A percentile compares a stretch with the other conserved stretches of the same genome.
These are phyloP conservation scores for Enteromius radiatus DNA, from an alignment of 2,797 vertebrate species.

Conservation along the genomic window DNA sequence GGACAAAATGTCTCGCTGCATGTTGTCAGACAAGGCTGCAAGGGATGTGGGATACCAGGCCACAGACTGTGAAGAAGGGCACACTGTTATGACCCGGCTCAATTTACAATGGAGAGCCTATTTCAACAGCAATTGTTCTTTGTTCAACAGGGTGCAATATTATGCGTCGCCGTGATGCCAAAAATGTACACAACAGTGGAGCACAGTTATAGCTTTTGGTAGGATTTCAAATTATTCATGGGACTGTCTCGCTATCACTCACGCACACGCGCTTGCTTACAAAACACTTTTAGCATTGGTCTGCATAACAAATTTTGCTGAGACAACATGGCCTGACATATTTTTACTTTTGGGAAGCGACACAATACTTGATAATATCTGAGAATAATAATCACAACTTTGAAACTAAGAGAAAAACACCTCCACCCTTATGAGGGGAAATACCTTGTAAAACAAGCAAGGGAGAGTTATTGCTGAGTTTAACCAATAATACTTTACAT, in stretches of 20 bases:
- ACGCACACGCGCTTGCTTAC: background rate
- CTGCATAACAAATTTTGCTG: background rate
- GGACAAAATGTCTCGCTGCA: constrained; percentile 70
- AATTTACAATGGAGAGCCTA: constrained; percentile 75
- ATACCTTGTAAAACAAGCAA: background rate
- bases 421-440: background rate
- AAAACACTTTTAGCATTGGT: background rate
- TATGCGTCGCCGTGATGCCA: constrained; percentile 71
- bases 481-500: background rate
- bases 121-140: constrained; percentile 76
- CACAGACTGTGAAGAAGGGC: constrained; percentile 68
- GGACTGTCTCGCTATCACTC: constrained; percentile 46
- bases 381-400: background rate
- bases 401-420: background rate
- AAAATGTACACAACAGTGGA: constrained; percentile 62
- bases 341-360: background rate
- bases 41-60: constrained; percentile 65
- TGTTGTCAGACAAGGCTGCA: constrained; percentile 68
- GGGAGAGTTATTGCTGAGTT: background rate
- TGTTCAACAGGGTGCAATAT: constrained; percentile 74
- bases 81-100: constrained; percentile 71
- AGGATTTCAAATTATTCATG: constrained; percentile 62
- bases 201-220: constrained; percentile 70
- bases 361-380: background rate
- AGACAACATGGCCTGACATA: background rate